Conservation (phyloP, 2,888 invertebrate species). For the Unio delphinus region DNA sequence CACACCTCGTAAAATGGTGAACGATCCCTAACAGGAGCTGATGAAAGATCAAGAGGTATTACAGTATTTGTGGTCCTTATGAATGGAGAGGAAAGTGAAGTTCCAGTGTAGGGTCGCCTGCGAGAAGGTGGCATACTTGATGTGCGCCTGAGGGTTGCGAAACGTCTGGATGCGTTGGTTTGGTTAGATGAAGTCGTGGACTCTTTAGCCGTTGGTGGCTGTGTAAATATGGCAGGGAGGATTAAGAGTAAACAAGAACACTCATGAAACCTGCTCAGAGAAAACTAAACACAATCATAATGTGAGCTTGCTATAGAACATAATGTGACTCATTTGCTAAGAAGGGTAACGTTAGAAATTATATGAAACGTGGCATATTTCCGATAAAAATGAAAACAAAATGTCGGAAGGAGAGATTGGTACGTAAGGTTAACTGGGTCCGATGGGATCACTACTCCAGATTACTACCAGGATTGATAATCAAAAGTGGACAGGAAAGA, state of each 20-base stretch:
- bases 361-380: no score
- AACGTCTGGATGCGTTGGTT: constrained; percentile 4
- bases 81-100: constrained; percentile 8
- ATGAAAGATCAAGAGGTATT: constrained; percentile 8
- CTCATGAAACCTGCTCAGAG: no score
- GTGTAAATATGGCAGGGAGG: constrained; percentile 3
- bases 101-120: constrained; percentile 16
- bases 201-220: constrained; percentile 7
- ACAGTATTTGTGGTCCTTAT: constrained; percentile 16
- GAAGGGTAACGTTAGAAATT: no score
- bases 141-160: not conserved
- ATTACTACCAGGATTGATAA: no score
- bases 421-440: constrained; percentile 4
- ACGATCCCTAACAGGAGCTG: not conserved
- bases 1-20: constrained; percentile 22
- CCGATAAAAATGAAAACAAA: no score
- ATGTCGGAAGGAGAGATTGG: no score
- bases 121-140: not conserved
- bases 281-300: no score
- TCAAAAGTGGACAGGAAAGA: no score
- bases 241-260: not conserved
- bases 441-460: constrained; percentile 6
- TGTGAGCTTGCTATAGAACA: no score
- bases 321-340: no score
- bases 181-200: not conserved